These are phyloP conservation scores for Nerophis lumbriciformis DNA, from an alignment of 2,113 vertebrate genomes.

Conservation along the genomic window DNA sequence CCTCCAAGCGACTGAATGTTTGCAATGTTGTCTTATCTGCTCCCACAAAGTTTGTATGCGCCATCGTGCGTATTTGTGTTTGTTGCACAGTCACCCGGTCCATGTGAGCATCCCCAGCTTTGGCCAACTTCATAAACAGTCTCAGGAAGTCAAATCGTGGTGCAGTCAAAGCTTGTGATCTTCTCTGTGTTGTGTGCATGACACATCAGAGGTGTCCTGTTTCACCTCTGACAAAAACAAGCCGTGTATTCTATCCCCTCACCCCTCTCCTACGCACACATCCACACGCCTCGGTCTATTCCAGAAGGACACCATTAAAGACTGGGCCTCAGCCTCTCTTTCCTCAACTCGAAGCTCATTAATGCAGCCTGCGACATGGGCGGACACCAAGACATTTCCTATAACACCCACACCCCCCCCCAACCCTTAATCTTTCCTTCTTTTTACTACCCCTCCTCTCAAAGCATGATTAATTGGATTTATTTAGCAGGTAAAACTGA, in stretches of 20 bases:
- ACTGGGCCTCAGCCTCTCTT: slow-evolving; percentile 53
- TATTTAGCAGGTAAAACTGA: slow-evolving; percentile 58
- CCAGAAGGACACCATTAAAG: slow-evolving; percentile 72
- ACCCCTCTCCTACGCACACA: slow-evolving; percentile 6
- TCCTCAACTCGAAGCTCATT: slow-evolving; percentile 69
- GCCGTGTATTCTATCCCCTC: slow-evolving; percentile 37
- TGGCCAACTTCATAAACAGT: slow-evolving; percentile 38
- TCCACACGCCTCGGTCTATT: slow-evolving; percentile 49
- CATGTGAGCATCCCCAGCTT: slow-evolving; percentile 21
- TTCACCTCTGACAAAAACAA: slow-evolving; percentile 54
- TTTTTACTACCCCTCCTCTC: slow-evolving; percentile 1
- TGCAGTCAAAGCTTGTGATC: slow-evolving; percentile 43
- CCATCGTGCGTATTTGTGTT: slow-evolving; percentile 25
- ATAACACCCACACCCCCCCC: slow-evolving; percentile 6
- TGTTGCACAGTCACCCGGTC: slow-evolving; percentile 15
- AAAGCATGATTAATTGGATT: slow-evolving; percentile 64
- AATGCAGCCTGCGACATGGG: slow-evolving; percentile 67
- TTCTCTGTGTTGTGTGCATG: slow-evolving; percentile 34
- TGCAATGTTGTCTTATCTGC: slow-evolving; percentile 9
- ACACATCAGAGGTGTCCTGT: slow-evolving; percentile 60
- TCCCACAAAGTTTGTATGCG: slow-evolving; percentile 37
- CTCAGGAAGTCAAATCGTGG: slow-evolving; percentile 17
- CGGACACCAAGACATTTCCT: slow-evolving; percentile 63
- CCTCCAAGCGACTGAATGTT: slow-evolving; percentile 53
- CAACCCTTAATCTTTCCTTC: slow-evolving; percentile 2